Evolutionary conservation across 2,888 invertebrate genomes (phyloP), one percentile per base, ranked within the genome.

Genomic region (Magallana nippona): DNA sequence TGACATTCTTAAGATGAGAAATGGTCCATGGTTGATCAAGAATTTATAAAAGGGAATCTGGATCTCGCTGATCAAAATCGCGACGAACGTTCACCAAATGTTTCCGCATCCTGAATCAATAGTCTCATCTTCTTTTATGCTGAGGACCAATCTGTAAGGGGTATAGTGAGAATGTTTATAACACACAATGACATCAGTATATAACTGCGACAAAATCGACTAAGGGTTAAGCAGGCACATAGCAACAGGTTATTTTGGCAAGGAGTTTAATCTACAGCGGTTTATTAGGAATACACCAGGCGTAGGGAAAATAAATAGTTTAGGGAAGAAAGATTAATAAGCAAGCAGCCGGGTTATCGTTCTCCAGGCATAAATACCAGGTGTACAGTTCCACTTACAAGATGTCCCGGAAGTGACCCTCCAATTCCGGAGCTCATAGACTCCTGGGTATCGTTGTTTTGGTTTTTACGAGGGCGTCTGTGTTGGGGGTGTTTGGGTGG

Each of bases 321-420:
- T 44, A 71, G 71, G 32, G 13, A 22, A 22, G 32, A 63, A 44
- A 8, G 44, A 44, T 71, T 2, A 27, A 60, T 60, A 71, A 71
- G 63, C 63, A 63, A 22, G 22, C 22, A 63, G 71, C 22, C 22
- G 15, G 71, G 32, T 71, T 71, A 71, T 22, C 71, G 27, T 8
- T 71, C 71, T 71, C 71, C 71, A 27, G 22, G 71, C 27, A 22
- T 71, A 71, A 22, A 71, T 27, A 71, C 27, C 22, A 71, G 71
- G 27, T 22, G 71, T 32, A 71, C 71, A 32, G 15, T 71, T 32
- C 71, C 71, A 71, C 71, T 71, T 71, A 71, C 71, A 71, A 71
- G 71, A 71, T 71, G 71, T 27, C 71, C 71, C 71, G 71, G 71
- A 71, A 71, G 71, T 32, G 71, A 71, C 10, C 71, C 71, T 71